These are phyloP conservation scores for Pipistrellus kuhlii DNA, from an alignment of 2,797 vertebrate genomes.

Conservation along the genomic window DNA sequence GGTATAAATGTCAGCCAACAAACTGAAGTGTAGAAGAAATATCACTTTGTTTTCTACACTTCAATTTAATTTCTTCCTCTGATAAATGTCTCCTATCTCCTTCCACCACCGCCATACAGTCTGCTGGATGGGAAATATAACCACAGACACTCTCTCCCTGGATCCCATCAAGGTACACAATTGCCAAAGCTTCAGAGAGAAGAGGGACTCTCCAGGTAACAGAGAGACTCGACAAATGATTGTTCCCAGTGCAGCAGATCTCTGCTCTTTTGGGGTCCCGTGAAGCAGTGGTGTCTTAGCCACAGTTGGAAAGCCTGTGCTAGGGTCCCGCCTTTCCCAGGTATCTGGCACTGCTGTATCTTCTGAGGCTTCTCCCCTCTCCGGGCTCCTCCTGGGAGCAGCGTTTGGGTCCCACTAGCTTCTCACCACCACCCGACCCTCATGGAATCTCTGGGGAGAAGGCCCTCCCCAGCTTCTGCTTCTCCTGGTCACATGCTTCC, in stretches of 20 bases:
- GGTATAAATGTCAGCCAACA: conserved; percentile 19
- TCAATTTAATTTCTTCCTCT: not conserved
- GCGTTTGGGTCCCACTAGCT: not conserved
- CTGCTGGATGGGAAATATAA: not conserved
- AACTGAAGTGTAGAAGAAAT: not conserved
- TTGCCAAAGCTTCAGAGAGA: not conserved
- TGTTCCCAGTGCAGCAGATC: not conserved
- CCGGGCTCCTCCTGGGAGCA: not conserved
- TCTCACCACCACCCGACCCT: not conserved
- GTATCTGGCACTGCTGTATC: not conserved
- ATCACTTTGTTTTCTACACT: not conserved
- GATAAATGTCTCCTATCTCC: not conserved
- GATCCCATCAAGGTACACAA: not conserved
- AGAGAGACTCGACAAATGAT: not conserved
- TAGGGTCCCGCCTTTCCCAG: not conserved
- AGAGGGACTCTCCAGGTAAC: not conserved
- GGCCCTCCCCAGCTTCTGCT: not conserved
- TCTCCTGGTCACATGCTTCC: not conserved
- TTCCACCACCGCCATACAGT: too few relatives aligned
- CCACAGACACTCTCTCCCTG: not conserved
- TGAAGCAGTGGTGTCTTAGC: not conserved
- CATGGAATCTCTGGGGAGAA: not conserved
- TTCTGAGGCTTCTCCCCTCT: not conserved
- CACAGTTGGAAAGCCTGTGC: not conserved
- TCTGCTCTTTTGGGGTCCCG: not conserved